Evolutionary conservation across 2,113 vertebrate genomes (phyloP).

Genomic region (Sander lucioperca): DNA sequence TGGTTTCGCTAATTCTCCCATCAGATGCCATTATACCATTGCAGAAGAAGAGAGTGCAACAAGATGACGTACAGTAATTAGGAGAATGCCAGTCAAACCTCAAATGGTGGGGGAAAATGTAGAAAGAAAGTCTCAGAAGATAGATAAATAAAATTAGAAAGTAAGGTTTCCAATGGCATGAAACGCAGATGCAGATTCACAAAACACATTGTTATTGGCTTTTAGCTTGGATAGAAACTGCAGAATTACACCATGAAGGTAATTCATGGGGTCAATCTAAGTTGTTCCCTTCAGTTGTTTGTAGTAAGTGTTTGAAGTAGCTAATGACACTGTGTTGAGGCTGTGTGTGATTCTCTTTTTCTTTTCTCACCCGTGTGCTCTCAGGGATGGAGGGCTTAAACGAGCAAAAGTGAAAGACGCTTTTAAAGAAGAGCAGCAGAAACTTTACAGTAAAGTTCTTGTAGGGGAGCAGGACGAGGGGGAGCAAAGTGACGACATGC

Average conservation of each 20-base stretch:
- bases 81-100: background rate
- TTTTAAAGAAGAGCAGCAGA: constrained; percentile 94
- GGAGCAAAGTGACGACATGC: constrained; percentile 84
- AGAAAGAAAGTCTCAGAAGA: too few relatives aligned
- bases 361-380: background rate
- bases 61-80: background rate
- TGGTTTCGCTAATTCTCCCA: background rate
- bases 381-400: constrained; percentile 95
- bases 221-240: background rate
- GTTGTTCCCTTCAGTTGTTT: background rate
- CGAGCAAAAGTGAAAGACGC: constrained; percentile 92
- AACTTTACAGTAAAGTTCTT: constrained; percentile 94
- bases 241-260: background rate
- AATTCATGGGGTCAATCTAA: background rate
- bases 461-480: constrained; percentile 87
- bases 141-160: background rate
- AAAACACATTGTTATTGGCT: background rate
- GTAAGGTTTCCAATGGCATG: background rate
- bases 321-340: background rate
- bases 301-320: background rate
- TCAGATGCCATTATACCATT: background rate
- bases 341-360: background rate
- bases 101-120: background rate
- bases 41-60: background rate
- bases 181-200: background rate